Conservation (phyloP, 2,113 vertebrate species). For the Ageneiosus marmoratus region DNA sequence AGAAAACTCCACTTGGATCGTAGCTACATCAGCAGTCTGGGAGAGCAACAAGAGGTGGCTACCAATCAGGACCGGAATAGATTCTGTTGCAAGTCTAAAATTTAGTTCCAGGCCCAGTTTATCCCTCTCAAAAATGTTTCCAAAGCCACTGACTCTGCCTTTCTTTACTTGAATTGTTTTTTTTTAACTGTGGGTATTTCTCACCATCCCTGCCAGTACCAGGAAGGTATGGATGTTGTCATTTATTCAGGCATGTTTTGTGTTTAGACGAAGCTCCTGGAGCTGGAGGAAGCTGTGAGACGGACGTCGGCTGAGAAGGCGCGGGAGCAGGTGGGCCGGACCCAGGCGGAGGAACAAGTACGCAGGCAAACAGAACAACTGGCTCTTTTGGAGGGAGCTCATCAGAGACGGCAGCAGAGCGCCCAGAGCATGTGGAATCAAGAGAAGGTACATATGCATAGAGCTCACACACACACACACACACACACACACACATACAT, state of each 20-base stretch:
- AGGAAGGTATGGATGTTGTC: neutral
- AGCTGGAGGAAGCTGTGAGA: slow-evolving; percentile 82
- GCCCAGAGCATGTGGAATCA: slow-evolving; percentile 74
- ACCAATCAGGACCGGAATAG: too few species aligned
- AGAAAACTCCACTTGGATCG: too few species aligned
- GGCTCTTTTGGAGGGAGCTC: slow-evolving; percentile 76
- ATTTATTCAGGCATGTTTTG: neutral
- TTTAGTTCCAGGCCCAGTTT: too few species aligned
- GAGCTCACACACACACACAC: too few species aligned
- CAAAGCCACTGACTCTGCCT: too few species aligned
- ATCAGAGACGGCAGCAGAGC: slow-evolving; percentile 81
- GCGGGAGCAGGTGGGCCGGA: slow-evolving; percentile 83
- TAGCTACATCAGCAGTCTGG: too few species aligned
- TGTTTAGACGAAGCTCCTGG: slow-evolving; percentile 80
- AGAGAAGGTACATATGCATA: slow-evolving; percentile 78
- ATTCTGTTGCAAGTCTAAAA: too few species aligned
- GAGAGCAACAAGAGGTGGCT: too few species aligned
- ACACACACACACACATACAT: neutral
- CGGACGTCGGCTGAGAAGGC: slow-evolving; percentile 77
- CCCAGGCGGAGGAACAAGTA: slow-evolving; percentile 84
- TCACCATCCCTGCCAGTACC: neutral
- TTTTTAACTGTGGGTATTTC: neutral
- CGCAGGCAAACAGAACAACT: slow-evolving; percentile 82
- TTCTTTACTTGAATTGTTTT: neutral
- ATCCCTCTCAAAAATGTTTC: too few species aligned